Evolutionary conservation across 2,888 invertebrate genomes (phyloP), one percentile per base, ranked within the genome.

Genomic region (Theodoxus fluviatilis): DNA sequence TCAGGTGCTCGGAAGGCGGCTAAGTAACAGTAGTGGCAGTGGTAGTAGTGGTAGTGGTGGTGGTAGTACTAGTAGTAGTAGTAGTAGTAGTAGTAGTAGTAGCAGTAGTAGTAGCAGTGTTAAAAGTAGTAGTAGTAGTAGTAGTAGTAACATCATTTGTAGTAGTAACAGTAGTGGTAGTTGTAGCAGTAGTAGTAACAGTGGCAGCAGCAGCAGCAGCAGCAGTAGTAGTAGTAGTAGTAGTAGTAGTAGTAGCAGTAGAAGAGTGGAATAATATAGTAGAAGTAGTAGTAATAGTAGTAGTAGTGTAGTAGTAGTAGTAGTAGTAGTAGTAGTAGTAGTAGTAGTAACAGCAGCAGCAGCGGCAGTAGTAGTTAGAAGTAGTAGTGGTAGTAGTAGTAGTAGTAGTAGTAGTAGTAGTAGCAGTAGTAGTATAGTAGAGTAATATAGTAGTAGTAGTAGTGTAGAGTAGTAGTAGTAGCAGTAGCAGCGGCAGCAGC

Each of bases 391-490:
- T n/a, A n/a, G n/a, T 43, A 43, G 43, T 43, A 43, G 43, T 43
- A 43, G 43, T 43, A 43, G 43, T 43, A 43, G 43, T 43, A 43
- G 43, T 43, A 43, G 43, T 43, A 43, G 43, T 43, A 43, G 43
- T 43, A 43, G 43, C 43, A 43, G 43, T 43, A 43, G 43, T 43
- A 43, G 43, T 43, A 43, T 7, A 12, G 18, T 7, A 12, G 18
- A 15, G 7, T 12, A 15, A 12, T 12, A 15, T 43, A 43, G 43
- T 43, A 43, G 43, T 43, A 43, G 43, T 43, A 43, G 43, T 15
- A 43, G 43, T 43, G 18, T 7, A n/a, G 7, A 43, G 43, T 43
- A 43, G 43, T 43, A 43, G 43, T 43, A 43, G 43, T 43, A 43
- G 43, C 15, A 43, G 43, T 43, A 43, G 43, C 15, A 43, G 43